Evolutionary conservation across 2,113 vertebrate species (phyloP), one percentile per base, ranked within the genome.

Genomic region (Coturnix japonica): DNA sequence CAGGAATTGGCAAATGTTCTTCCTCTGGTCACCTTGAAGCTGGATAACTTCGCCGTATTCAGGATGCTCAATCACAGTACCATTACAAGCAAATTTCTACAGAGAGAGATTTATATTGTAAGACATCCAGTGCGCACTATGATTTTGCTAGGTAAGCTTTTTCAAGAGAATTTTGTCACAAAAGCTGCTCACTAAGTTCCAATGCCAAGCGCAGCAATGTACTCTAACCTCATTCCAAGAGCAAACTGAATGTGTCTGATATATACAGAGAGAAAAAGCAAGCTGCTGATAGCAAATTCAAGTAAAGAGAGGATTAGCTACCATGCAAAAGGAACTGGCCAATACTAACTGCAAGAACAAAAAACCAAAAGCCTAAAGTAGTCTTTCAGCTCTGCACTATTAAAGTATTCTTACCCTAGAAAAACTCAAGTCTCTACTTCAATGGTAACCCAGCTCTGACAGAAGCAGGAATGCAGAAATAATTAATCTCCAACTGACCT

Each of bases 11-110:
- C 98, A 98, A 84, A 98, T 98, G 84, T 98, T 98, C 83, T 98
- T 98, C 16, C 98, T 97, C 88, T 98, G 98, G 95, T 98, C 98
- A 86, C 98, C 98, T 87, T 98, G 98, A 80, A 98, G 98, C 96
- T 98, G 98, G 94, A 98, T 98, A 74, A 98, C 98, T 97, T 98
- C 98, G 25, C 98, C 98, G 97, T 98, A 98, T 44, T 98, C 98
- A 5, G 98, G 98, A 72, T 98, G 98, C 31, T 98, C 98, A 86
- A 98, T 98, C 97, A 98, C 98, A 96, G 98, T 98, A 71, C 98
- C 98, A 96, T 98, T 98, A 93, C 98, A 98, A 81, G 98, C 98
- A 95, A 98, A 98, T 98, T 98, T 98, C 98, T 98, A 72, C 26
- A 89, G 49, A 91, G 43, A 85, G 18, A 91, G 23, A 85, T 28